Evolutionary conservation across 2,888 invertebrate species (phyloP), one percentile per base, ranked within the genome.

Genomic region (Eurytoma californica): DNA sequence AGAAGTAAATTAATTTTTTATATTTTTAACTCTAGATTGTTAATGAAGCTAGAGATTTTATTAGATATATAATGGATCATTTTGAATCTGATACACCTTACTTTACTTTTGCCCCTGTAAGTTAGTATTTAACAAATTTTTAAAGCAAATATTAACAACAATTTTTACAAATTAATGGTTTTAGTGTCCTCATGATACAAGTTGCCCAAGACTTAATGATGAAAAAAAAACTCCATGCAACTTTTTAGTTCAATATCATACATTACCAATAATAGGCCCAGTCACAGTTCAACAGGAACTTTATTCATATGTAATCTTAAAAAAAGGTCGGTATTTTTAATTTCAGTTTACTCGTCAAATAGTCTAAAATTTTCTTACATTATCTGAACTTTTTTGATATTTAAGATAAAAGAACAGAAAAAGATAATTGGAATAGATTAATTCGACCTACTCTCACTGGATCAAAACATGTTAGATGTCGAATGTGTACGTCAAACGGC

Each of bases 41-140:
- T 0, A 94, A 95, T 83, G 97, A 98, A 91, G 96, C 95, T 0
- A 92, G 97, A 84, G 95, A 97, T 83, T 95, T 94, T 87, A 91
- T 98, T 51, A 90, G 97, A 2, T 92, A 93, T 87, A 87, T 83
- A 89, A 81, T 84, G 86, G 61, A 89, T 88, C 18, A 87, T 0
- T 0, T 28, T 47, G 49, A 70, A 13, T 12, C n/a, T 0, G 12
- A 69, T 1, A 14, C 14, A 14, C 39, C 87, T 49, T 94, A 93
- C 0, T 93, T 94, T 83, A 93, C 95, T 0, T 95, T 96, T 88
- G 94, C 96, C 63, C 97, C 97, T 51, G 95, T 95, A 91, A 92
- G 92, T 91, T 84, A 28, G 20, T 14, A 28, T 14, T 16, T 14
- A n/a, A 28, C 39, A 30, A 61, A 9, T 39, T 14, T 1, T 30